Conservation (phyloP, 2,113 vertebrate genomes). For the Gallinago paraguaiae region DNA sequence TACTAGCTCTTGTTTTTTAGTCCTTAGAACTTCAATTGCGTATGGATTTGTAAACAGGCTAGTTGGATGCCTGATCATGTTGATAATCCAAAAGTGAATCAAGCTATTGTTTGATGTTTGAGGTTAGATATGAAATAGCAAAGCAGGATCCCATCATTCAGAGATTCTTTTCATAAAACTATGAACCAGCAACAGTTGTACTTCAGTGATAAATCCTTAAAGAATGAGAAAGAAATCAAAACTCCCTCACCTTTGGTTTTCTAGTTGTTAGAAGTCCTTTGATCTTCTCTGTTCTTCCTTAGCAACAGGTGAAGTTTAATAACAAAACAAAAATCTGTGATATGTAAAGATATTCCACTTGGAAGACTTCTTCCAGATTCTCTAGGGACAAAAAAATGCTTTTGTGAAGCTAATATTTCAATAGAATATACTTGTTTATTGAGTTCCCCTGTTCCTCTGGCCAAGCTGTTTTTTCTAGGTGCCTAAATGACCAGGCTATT, state of each 20-base stretch:
- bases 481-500: conserved; percentile 40
- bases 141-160: not conserved
- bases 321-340: conserved; percentile 29
- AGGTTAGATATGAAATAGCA: not conserved
- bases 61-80: conserved; percentile 7
- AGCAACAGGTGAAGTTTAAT: conserved; percentile 17
- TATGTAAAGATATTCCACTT: not conserved
- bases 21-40: conserved; percentile 74
- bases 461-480: conserved; percentile 19
- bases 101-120: not conserved
- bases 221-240: conserved; percentile 21
- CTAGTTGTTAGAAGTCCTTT: conserved; percentile 24
- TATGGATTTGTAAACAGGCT: conserved; percentile 76
- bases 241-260: conserved; percentile 45
- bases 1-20: conserved; percentile 75
- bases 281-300: conserved; percentile 37
- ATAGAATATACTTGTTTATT: not conserved
- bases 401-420: not conserved
- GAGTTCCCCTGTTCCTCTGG: not conserved
- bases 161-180: not conserved
- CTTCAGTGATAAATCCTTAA: not conserved
- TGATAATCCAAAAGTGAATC: not conserved
- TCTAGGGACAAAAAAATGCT: not conserved
- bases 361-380: not conserved
- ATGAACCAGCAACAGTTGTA: not conserved